Evolutionary conservation across 2,113 vertebrate species (phyloP), one percentile per base, ranked within the genome.

Genomic region (Uria aalge): DNA sequence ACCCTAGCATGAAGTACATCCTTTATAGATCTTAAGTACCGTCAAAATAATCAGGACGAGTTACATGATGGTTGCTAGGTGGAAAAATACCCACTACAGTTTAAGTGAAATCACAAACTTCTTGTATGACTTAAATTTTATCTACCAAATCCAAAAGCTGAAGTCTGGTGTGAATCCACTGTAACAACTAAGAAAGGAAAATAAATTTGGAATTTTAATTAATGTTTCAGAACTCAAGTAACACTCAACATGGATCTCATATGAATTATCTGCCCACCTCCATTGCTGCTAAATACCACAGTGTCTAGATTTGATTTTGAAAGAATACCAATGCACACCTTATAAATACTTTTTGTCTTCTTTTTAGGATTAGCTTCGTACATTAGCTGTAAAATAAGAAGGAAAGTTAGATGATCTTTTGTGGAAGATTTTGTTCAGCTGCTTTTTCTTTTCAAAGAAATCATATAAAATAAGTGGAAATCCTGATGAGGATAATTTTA

Each of bases 291-390:
- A 97, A 97, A 95, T 96, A 97, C 83, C 95, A 96, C 91, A 96
- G 96, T 91, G 80, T 96, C 94, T 95, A 94, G 67, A 97, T 97
- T 97, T 98, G 97, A 94, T 97, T 96, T 97, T 92, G 95, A 97
- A 97, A 98, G 95, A 97, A 98, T 97, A 95, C 96, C 96, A 97
- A 97, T 85, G 75, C 88, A 91, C 97, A 99, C 99, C 99, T 99
- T 99, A 97, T 99, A 99, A 95, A 99, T 99, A 98, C 99, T 99
- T 98, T 99, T 99, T 93, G 99, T 99, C 98, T 99, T 99, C 98
- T 99, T 99, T 98, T 99, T 99, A 93, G 99, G 99, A 97, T 99
- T 99, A 73, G 99, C 98, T 95, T 99, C 99, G 97, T 99, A 99
- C 95, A 99, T 98, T 98, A 99, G 96, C 99, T 99, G 96, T 83